Conservation (phyloP, 1,140 invertebrate genomes). For the Polypedilum pembai region DNA sequence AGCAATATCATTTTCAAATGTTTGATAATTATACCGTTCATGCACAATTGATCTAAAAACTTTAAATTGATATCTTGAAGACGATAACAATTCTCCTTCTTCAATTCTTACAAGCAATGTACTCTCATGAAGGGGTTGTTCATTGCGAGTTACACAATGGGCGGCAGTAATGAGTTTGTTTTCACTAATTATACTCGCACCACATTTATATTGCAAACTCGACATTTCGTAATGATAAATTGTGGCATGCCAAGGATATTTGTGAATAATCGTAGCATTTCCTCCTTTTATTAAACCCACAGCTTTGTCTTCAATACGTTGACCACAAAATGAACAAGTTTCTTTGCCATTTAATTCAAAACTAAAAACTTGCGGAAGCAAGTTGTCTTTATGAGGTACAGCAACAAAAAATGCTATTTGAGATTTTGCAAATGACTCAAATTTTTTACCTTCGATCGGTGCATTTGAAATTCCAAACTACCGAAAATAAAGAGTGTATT, state of each 20-base stretch:
- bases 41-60: not conserved
- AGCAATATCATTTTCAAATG: conserved; percentile 11
- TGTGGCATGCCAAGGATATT: not conserved
- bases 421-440: not conserved
- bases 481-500: not conserved
- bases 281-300: not conserved
- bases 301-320: not conserved
- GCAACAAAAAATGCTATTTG: not conserved
- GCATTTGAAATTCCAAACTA: not conserved
- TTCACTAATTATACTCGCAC: not conserved
- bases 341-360: conserved; percentile 7
- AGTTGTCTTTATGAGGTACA: not conserved
- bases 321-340: not conserved
- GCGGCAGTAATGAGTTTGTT: not conserved
- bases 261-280: not conserved
- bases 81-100: not conserved
- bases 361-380: not conserved
- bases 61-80: conserved; percentile 3
- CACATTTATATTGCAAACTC: conserved; percentile 8
- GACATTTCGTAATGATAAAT: not conserved
- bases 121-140: not conserved
- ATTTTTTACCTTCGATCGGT: not conserved
- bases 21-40: not conserved
- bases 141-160: not conserved
- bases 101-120: not conserved